Evolutionary conservation across 1,140 invertebrate species (phyloP).

Genomic region (Ericerus pela): DNA sequence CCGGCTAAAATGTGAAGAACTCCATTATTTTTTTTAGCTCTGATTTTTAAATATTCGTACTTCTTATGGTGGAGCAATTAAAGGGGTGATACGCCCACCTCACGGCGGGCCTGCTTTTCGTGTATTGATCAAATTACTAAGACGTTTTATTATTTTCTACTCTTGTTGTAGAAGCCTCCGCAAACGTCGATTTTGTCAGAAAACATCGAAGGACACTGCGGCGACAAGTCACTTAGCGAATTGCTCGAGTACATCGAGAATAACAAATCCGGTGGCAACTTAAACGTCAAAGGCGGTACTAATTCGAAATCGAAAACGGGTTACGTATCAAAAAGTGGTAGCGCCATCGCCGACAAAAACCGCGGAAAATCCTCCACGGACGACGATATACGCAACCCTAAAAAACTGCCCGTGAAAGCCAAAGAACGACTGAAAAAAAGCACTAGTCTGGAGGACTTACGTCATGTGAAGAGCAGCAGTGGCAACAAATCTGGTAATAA

Average conservation of each 20-base stretch:
- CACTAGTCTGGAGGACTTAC: conserved; percentile 42
- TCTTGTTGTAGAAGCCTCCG: conserved; percentile 36
- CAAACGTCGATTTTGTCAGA: conserved; percentile 45
- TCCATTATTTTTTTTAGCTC: too few relatives aligned
- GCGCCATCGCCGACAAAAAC: not conserved
- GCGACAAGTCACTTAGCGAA: conserved; percentile 40
- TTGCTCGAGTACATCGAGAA: conserved; percentile 40
- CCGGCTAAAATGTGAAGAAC: too few relatives aligned
- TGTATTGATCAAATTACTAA: too few relatives aligned
- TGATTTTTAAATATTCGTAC: too few relatives aligned
- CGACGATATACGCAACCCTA: conserved; percentile 13
- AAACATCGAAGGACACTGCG: conserved; percentile 46
- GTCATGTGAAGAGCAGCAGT: conserved; percentile 21
- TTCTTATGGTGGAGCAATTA: too few relatives aligned
- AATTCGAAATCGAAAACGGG: too few relatives aligned
- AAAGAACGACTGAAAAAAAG: conserved; percentile 20
- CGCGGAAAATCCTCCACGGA: conserved; percentile 19
- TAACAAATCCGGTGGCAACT: conserved; percentile 22
- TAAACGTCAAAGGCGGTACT: conserved; percentile 27
- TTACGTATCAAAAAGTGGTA: too few relatives aligned
- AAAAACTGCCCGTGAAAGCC: conserved; percentile 13
- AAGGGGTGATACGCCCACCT: too few relatives aligned
- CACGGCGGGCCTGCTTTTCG: too few relatives aligned
- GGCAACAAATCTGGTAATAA: conserved; percentile 22
- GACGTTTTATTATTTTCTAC: too few relatives aligned